Base-by-base conservation (phyloP, 2,797 vertebrate species). In the Chaenodraco wilsoni region DNA sequence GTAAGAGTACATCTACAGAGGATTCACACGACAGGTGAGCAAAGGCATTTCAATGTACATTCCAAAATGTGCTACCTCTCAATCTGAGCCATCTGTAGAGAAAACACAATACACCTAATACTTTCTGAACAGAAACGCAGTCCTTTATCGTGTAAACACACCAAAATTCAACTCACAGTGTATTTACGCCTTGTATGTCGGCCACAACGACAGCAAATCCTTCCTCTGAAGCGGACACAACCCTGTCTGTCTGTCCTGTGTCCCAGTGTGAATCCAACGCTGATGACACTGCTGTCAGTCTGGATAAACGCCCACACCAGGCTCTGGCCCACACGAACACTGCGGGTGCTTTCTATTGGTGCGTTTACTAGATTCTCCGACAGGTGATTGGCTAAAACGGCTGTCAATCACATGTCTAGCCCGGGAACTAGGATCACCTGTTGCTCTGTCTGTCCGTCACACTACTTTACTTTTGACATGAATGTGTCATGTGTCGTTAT, bases 401-500 rank as follows among this genome's bases (percentile, higher is more conserved):
- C 52, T 72, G 87, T 87, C 90, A 69, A 46, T 87, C 81, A 76
- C 12, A 14, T 0, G 8, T 55, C 46, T 7, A 46, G 69, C 72
- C 87, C 83, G 75, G 83, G 87, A 84, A 78, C 46, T 63, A 21
- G 64, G 80, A 84, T 92, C 90, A 94, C 93, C 90, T 93, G 93
- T 93, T 93, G 86, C 89, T 85, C 52, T 1, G 49, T 55, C 5
- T 33, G 61, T 50, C 56, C 15, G 83, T 81, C 72, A 45, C 73
- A 74, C 56, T 33, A 63, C 73, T 40, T 65, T 43, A 45, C 16
- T 56, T 69, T 54, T 31, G 0, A n/a, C 55, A n/a, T 67, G 5
- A 59, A 49, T 49, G 21, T 21, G 21, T 21, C 17, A 31, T 57
- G 23, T 3, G 65, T 13, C 6, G 6, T 21, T 41, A 4, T 50